phyloP scores from a whole-genome alignment of 2,797 vertebrate genomes.

The Perodicticus potto region DNA sequence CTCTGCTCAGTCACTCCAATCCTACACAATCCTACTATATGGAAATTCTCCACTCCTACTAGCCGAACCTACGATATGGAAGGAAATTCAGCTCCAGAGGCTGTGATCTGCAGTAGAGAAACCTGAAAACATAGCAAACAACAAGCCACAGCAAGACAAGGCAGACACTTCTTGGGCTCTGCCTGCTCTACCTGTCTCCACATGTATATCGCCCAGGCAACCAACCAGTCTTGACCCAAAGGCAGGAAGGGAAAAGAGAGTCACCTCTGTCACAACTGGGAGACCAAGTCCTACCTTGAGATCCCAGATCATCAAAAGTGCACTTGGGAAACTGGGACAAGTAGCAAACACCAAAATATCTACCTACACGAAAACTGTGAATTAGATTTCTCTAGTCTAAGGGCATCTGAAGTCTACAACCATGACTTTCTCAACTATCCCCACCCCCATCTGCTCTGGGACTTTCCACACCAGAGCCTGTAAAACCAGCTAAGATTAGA shows the following conservation, averaged over 20 bases:
- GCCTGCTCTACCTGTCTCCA: not conserved
- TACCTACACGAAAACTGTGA: not conserved
- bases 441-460: not conserved
- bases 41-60: not conserved
- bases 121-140: not conserved
- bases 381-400: not conserved
- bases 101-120: not conserved
- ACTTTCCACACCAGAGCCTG: not conserved
- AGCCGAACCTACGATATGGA: not conserved
- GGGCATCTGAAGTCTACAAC: not conserved
- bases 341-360: not conserved
- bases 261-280: not conserved
- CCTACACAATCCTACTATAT: not conserved
- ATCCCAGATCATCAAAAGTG: not conserved
- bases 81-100: not conserved
- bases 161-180: not conserved
- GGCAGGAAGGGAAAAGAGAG: not conserved
- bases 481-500: not conserved
- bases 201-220: not conserved
- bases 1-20: not conserved
- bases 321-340: not conserved
- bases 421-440: too few species aligned
- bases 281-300: not conserved
- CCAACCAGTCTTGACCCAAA: not conserved
- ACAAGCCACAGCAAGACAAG: not conserved